Evolutionary conservation across 2,888 invertebrate species (phyloP).

Genomic region (Aspidapion aeneum): DNA sequence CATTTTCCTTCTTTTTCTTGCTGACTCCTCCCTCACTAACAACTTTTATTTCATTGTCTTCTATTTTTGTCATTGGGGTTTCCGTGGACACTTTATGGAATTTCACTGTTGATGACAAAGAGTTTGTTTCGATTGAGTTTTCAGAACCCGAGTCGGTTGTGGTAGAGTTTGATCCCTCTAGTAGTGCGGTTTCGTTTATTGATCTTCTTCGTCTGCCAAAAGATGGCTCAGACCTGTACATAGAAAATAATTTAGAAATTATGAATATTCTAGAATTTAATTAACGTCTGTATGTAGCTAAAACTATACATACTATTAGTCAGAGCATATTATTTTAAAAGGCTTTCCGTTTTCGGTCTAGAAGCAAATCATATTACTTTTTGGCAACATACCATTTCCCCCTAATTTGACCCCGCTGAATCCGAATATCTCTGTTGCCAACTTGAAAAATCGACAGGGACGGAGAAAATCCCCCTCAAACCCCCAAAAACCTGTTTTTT

Average conservation of each 20-base stretch:
- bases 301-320: neutral
- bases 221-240: slow-evolving; percentile 26
- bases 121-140: neutral
- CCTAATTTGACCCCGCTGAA: too few relatives aligned
- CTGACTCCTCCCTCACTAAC: slow-evolving; percentile 40
- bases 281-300: neutral
- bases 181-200: slow-evolving; percentile 16
- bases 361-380: too few relatives aligned
- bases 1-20: slow-evolving; percentile 51
- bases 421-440: too few relatives aligned
- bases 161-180: slow-evolving; percentile 6
- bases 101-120: neutral
- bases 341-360: too few relatives aligned
- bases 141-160: neutral
- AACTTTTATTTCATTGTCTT: slow-evolving; percentile 36
- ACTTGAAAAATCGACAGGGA: too few relatives aligned
- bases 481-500: too few relatives aligned
- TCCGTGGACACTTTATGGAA: slow-evolving; percentile 11
- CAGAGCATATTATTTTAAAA: neutral
- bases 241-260: too few relatives aligned
- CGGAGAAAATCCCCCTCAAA: too few relatives aligned
- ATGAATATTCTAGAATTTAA: too few relatives aligned
- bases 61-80: slow-evolving; percentile 36
- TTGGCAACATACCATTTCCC: too few relatives aligned
- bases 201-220: slow-evolving; percentile 23